Base-by-base conservation (phyloP, 2,888 invertebrate genomes). In the Deroplatys truncata region DNA sequence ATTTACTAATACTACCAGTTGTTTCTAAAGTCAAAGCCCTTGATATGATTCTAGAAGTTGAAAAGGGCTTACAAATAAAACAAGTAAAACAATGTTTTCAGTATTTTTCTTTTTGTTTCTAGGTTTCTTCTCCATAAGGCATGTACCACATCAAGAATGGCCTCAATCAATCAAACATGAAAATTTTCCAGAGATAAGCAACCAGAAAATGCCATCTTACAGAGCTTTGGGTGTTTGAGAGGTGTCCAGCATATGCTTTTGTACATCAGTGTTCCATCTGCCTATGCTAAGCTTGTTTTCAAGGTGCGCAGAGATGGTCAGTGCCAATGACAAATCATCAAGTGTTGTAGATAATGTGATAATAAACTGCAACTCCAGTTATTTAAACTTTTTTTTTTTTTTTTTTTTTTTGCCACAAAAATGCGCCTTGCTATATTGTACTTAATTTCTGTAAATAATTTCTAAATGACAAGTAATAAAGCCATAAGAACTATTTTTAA, bases 61-160 rank as follows among this genome's bases (percentile, higher is more conserved):
- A 31, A 31, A 31, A 5, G 31, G 31, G 5, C 31, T 13, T 83
- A 83, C 3, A 20, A n/a, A 31, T 82, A 16, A 28, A 13, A 31
- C 31, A 25, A 83, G 49, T n/a, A 29, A 25, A n/a, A n/a, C n/a
- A n/a, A n/a, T n/a, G n/a, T n/a, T n/a, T n/a, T n/a, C n/a, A n/a
- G n/a, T 20, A 84, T 28, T 28, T 84, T 72, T 72, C 84, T 84
- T 84, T 84, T 31, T 85, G 13, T 25, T 89, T 89, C 49, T 82
- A 89, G 89, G 86, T 86, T 86, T 72, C 89, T 35, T 35, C 89
- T 35, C 89, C 89, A 82, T 89, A 43, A 86, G 8, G 20, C 5
- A 72, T 20, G 20, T 20, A 72, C 3, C 20, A 72, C 20, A 72
- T 20, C 56, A 72, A 72, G 20, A 20, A 72, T 43, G 43, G 13